Evolutionary conservation across 2,797 vertebrate species (phyloP), one percentile per base, ranked within the genome.

Genomic region (Vireo griseus): DNA sequence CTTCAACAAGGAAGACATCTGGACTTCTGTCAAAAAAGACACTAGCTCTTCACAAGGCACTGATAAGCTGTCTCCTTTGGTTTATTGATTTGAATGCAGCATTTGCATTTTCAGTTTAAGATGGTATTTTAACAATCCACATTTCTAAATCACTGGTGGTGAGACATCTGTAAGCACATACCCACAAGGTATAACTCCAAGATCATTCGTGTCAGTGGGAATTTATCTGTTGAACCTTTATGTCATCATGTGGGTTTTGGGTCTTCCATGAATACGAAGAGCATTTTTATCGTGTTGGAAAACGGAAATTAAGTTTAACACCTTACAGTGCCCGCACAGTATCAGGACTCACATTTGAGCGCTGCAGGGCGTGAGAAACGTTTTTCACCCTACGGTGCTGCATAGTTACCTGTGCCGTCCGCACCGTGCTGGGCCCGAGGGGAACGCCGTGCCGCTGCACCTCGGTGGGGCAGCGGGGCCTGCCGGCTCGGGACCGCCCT

Each of bases 171-270:
- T 5, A 9, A 24, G 10, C 15, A 6, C 1, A 1, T 7, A 35
- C 5, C 2, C 1, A 1, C 20, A 15, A 1, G 0, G 5, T 6
- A 0, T 11, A 22, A 47, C 8, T n/a, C 28, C 31, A 29, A 24
- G 26, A 37, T 17, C 33, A 4, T 29, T 16, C 2, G 0, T 1
- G 6, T 5, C 17, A 9, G 8, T 7, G 10, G 28, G 47, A 47
- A 58, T 21, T 24, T 13, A 8, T 3, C 21, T 11, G 8, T 16
- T 5, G 45, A 65, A 52, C 39, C 29, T 48, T 33, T 5, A 22
- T 16, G 18, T 7, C 37, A 17, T 5, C 8, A 8, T 13, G 11
- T 4, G 24, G 5, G 6, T 7, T 42, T 24, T 39, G 45, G 3
- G 19, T 28, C 39, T n/a, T 16, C 31, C 19, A 2, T 0, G 19